A percentile compares a stretch with the other conserved stretches of the same genome.
phyloP scores from a whole-genome alignment of 2,888 invertebrate genomes.

The Ennomos fuscantarius region DNA sequence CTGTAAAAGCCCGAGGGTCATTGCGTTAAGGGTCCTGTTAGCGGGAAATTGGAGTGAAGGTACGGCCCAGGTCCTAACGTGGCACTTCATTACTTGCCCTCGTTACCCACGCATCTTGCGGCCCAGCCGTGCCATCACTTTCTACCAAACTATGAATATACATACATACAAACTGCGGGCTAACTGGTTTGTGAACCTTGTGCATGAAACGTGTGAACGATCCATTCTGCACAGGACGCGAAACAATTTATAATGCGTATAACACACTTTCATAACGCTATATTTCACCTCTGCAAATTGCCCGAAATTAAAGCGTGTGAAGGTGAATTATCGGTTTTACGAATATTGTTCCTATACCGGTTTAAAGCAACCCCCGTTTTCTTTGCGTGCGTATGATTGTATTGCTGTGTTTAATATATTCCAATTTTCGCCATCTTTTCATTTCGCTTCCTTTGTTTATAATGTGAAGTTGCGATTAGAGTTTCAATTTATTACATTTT shows the following conservation, averaged over 20 bases:
- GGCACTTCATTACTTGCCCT: constrained; percentile 74
- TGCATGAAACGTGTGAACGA: constrained; percentile 19
- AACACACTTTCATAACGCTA: constrained; percentile 31
- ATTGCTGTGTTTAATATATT: constrained; percentile 78
- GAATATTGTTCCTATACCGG: constrained; percentile 68
- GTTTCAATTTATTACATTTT: constrained; percentile 26
- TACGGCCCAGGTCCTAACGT: constrained; percentile 67
- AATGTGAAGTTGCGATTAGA: constrained; percentile 40
- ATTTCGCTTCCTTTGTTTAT: constrained; percentile 70
- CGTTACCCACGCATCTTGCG: constrained; percentile 61
- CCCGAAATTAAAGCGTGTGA: constrained; percentile 75
- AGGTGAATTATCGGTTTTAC: constrained; percentile 79
- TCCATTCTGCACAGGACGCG: constrained; percentile 15
- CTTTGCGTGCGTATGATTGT: constrained; percentile 82
- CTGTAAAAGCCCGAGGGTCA: constrained; percentile 62
- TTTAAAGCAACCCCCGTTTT: constrained; percentile 64
- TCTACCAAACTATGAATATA: constrained; percentile 18
- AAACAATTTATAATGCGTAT: constrained; percentile 30
- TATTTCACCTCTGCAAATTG: constrained; percentile 62
- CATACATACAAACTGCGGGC: constrained; percentile 11
- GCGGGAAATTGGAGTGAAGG: constrained; percentile 69
- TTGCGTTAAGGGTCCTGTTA: constrained; percentile 70
- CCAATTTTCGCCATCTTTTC: constrained; percentile 81
- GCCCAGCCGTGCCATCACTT: constrained; percentile 44
- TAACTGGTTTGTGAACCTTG: constrained; percentile 8